A percentile compares a stretch with the other conserved stretches of the same genome.
Evolutionary conservation across 2,888 invertebrate genomes (phyloP).

Genomic region (Amiota mariae): DNA sequence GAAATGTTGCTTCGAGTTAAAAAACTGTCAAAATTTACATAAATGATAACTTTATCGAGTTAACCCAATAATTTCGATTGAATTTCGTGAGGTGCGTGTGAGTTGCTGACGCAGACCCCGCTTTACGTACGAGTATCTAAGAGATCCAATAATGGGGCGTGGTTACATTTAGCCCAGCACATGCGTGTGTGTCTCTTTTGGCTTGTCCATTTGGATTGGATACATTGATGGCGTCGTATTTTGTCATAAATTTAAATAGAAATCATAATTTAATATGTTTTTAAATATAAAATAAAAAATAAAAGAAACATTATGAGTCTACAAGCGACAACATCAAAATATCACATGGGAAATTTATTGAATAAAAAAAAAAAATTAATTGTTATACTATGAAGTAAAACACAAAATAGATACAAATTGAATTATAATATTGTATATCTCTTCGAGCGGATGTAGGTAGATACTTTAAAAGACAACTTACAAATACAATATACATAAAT

Average conservation of each 20-base stretch:
- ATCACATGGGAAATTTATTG: not conserved
- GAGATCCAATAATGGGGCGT: slow-evolving; percentile 14
- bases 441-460: too few relatives aligned
- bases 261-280: slow-evolving; percentile 15
- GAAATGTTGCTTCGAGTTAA: not conserved
- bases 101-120: not conserved
- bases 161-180: not conserved
- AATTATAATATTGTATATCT: too few relatives aligned
- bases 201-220: not conserved
- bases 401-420: too few relatives aligned
- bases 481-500: too few relatives aligned
- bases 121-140: not conserved
- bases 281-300: not conserved
- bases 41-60: slow-evolving; percentile 65
- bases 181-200: slow-evolving; percentile 27
- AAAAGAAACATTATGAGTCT: not conserved
- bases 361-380: not conserved
- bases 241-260: slow-evolving; percentile 35
- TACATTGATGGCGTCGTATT: slow-evolving; percentile 51
- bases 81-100: slow-evolving; percentile 45
- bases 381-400: too few relatives aligned
- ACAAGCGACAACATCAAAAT: not conserved
- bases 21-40: slow-evolving; percentile 59
- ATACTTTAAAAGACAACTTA: too few relatives aligned
- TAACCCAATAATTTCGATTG: slow-evolving; percentile 52